Conservation (phyloP, 2,113 vertebrate species). For the Marmota flaviventris region DNA sequence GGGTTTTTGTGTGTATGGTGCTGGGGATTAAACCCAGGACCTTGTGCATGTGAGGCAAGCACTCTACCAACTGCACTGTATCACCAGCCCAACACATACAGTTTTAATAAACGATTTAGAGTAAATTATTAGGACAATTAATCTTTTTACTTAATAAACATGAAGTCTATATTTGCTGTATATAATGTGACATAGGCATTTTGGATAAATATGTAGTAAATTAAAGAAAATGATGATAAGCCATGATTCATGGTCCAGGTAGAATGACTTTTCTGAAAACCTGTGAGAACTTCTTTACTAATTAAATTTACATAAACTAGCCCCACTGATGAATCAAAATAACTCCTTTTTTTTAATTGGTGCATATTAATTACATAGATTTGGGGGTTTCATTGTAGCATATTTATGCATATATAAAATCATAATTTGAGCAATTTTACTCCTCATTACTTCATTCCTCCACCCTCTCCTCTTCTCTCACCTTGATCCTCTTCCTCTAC, state of each 20-base stretch:
- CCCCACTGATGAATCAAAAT: not conserved
- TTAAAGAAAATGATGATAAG: slow-evolving; percentile 35
- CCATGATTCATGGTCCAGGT: not conserved
- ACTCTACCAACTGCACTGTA: too few species aligned
- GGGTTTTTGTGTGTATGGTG: too few species aligned
- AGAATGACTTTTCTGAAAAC: slow-evolving; percentile 44
- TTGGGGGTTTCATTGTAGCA: not conserved
- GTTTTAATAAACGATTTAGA: slow-evolving; percentile 41
- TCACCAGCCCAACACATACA: not conserved
- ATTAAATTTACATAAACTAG: slow-evolving; percentile 56
- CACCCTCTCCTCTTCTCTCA: not conserved
- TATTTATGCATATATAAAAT: not conserved
- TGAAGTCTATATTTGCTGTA: slow-evolving; percentile 6
- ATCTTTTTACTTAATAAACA: slow-evolving; percentile 39
- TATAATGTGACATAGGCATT: not conserved
- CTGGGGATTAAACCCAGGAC: too few species aligned
- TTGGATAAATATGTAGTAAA: slow-evolving; percentile 34
- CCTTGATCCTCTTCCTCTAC: too few species aligned
- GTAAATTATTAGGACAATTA: slow-evolving; percentile 35
- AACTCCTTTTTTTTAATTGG: not conserved
- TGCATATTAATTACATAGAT: not conserved
- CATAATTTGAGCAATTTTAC: not conserved
- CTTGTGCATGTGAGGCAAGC: too few species aligned
- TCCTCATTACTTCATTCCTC: not conserved
- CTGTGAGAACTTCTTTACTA: slow-evolving; percentile 17